Evolutionary conservation across 1,140 invertebrate genomes (phyloP), one percentile per base, ranked within the genome.

Genomic region (Zophobas morio): DNA sequence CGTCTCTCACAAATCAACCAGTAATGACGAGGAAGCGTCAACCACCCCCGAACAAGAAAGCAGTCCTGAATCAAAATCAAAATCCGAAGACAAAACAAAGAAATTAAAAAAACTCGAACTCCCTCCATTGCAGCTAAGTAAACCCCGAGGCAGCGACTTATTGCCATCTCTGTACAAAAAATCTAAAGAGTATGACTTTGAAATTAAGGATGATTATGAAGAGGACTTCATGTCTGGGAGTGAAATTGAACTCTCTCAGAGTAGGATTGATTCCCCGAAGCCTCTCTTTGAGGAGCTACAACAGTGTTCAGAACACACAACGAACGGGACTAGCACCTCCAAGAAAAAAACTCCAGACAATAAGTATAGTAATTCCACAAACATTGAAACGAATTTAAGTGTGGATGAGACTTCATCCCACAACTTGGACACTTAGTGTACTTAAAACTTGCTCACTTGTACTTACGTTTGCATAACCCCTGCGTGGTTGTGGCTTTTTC

Each of bases 101-200:
- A 84, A 84, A 74, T 60, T 78, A n/a, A 84, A 82, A 77, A 83
- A 82, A 78, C 34, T 70, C 8, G 82, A 83, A 78, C 57, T 84
- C 35, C 79, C 82, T 5, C 81, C 84, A 4, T 51, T 83, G 6
- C 78, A 56, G 72, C 42, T 84, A 5, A 82, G 81, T 71, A 86
- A 85, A 79, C 71, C 81, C 39, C 63, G 77, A 42, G 57, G 75
- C 1, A 82, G 75, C 60, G 84, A 84, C 70, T 78, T 86, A 49
- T 77, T 84, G 34, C 83, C 85, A 4, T 84, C 84, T 32, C 79
- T 84, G 34, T 85, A 85, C 66, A 82, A 51, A 20, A 86, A 82
- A 75, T 82, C 82, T 63, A 57, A 77, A 60, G 82, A 83, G 33
- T 51, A 81, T 1, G 81, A 83, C 63, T 82, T 82, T 71, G 79